phyloP scores from a whole-genome alignment of 2,113 vertebrate species.

The Salvelinus sp. region DNA sequence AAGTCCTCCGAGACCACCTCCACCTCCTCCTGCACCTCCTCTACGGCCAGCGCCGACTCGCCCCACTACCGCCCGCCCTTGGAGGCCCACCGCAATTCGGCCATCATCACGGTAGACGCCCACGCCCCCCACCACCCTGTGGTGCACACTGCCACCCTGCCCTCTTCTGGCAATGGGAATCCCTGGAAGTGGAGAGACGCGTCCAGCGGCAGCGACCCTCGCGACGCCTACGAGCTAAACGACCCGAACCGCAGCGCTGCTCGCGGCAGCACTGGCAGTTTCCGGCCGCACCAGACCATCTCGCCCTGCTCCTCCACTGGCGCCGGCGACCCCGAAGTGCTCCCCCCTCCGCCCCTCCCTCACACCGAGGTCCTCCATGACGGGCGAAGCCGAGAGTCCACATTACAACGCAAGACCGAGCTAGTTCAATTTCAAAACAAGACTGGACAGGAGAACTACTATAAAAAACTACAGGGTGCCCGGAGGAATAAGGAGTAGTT shows the following conservation, averaged over 20 bases:
- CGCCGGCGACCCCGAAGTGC: slow-evolving; percentile 58
- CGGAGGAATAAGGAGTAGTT: slow-evolving; percentile 36
- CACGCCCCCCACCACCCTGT: slow-evolving; percentile 92
- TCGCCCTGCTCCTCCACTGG: slow-evolving; percentile 77
- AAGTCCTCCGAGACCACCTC: slow-evolving; percentile 82
- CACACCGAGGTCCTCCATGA: slow-evolving; percentile 81
- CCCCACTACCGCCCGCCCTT: slow-evolving; percentile 89
- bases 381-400: slow-evolving; percentile 73
- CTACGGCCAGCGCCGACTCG: slow-evolving; percentile 85
- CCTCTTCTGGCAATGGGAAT: slow-evolving; percentile 71
- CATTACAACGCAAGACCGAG: slow-evolving; percentile 78
- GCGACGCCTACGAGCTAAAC: slow-evolving; percentile 75
- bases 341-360: slow-evolving; percentile 53
- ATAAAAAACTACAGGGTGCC: slow-evolving; percentile 71
- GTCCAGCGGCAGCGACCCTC: slow-evolving; percentile 62
- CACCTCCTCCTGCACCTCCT: slow-evolving; percentile 81
- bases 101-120: slow-evolving; percentile 86
- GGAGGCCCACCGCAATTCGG: slow-evolving; percentile 83
- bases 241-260: slow-evolving; percentile 59
- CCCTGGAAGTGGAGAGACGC: slow-evolving; percentile 87
- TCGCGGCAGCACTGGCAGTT: slow-evolving; percentile 75
- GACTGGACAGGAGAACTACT: slow-evolving; percentile 71
- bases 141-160: slow-evolving; percentile 81
- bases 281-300: slow-evolving; percentile 69
- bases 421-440: slow-evolving; percentile 62